Evolutionary conservation across 2,888 invertebrate genomes (phyloP).

Genomic region (Agonum fuliginosum): DNA sequence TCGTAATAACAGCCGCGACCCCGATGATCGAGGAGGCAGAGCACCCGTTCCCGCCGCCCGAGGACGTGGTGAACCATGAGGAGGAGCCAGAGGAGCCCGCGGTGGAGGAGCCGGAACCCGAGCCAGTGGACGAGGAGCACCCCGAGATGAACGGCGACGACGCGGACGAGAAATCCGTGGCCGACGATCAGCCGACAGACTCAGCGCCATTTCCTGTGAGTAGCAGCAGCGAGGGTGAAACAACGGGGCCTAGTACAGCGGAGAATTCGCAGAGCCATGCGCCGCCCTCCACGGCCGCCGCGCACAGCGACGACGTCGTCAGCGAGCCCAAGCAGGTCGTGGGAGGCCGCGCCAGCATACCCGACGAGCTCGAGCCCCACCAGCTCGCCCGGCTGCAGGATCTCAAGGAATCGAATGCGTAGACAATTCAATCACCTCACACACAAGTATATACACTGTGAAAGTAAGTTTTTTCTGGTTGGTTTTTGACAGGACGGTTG

Average conservation of each 20-base stretch:
- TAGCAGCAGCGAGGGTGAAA: slow-evolving; percentile 81
- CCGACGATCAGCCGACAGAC: slow-evolving; percentile 77
- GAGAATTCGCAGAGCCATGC: slow-evolving; percentile 78
- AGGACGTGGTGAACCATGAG: slow-evolving; percentile 67
- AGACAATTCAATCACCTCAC: slow-evolving; percentile 68
- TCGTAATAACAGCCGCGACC: slow-evolving; percentile 95
- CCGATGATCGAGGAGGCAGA: slow-evolving; percentile 93
- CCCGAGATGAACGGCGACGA: slow-evolving; percentile 65
- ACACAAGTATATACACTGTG: slow-evolving; percentile 39
- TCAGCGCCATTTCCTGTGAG: slow-evolving; percentile 78
- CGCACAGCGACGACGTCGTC: slow-evolving; percentile 70
- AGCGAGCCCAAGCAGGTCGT: slow-evolving; percentile 82
- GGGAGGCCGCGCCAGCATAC: slow-evolving; percentile 88
- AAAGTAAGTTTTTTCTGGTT: slow-evolving; percentile 48
- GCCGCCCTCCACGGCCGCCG: slow-evolving; percentile 68
- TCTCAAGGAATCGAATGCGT: slow-evolving; percentile 94
- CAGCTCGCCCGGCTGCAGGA: slow-evolving; percentile 91
- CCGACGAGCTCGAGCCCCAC: slow-evolving; percentile 91
- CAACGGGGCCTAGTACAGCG: slow-evolving; percentile 79
- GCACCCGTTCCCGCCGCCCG: slow-evolving; percentile 83
- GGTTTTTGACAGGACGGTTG: slow-evolving; percentile 35
- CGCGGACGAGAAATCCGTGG: slow-evolving; percentile 70
- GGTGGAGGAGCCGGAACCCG: slow-evolving; percentile 62
- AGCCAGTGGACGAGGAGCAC: slow-evolving; percentile 62
- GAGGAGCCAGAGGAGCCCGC: slow-evolving; percentile 63